phyloP scores from a whole-genome alignment of 2,888 invertebrate species.

The Rotaria macrura region DNA sequence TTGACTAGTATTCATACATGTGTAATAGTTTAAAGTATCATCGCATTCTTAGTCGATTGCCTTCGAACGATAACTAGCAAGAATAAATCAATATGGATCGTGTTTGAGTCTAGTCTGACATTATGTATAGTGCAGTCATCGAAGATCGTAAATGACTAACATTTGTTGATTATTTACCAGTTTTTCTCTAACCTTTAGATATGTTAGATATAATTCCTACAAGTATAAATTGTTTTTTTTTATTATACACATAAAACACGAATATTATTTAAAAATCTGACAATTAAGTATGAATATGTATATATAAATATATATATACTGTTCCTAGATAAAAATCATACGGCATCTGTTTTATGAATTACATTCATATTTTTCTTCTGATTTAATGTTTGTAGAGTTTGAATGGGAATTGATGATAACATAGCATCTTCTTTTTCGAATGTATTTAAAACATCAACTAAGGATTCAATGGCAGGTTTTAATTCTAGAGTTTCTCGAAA shows the following conservation, averaged over 20 bases:
- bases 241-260: background rate
- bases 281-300: background rate
- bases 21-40: no score
- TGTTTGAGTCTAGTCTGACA: no score
- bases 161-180: no score
- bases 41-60: no score
- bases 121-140: no score
- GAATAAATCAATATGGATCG: no score
- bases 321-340: background rate
- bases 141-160: no score
- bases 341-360: background rate
- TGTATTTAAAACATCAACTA: conserved; percentile 10
- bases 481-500: conserved; percentile 9
- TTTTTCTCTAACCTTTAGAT: no score
- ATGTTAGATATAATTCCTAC: no score
- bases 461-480: background rate
- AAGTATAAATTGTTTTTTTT: no score
- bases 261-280: background rate
- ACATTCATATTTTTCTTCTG: background rate
- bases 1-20: no score
- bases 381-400: background rate
- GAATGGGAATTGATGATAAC: background rate
- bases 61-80: no score
- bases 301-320: background rate
- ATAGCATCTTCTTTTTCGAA: background rate